Conservation (phyloP, 1,140 invertebrate genomes). For the Antheraea pernyi region DNA sequence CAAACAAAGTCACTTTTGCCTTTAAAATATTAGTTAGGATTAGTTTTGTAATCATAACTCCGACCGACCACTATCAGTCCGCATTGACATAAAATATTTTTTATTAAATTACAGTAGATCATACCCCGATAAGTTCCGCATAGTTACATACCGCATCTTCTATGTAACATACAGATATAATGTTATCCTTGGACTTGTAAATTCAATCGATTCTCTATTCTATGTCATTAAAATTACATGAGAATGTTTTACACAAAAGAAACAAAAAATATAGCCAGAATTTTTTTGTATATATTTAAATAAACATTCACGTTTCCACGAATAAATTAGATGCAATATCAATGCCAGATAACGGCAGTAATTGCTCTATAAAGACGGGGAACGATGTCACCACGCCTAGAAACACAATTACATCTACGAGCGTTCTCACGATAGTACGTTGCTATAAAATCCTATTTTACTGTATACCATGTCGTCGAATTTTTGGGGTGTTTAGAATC, state of each 20-base stretch:
- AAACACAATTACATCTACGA: constrained; percentile 66
- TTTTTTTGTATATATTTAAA: constrained; percentile 55
- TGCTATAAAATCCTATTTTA: constrained; percentile 52
- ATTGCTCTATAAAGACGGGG: constrained; percentile 72
- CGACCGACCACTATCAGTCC: no score
- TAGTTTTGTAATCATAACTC: no score
- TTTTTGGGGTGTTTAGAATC: constrained; percentile 43
- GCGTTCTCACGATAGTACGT: constrained; percentile 60
- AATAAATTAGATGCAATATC: constrained; percentile 76
- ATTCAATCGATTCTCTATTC: background rate
- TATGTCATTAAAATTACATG: background rate
- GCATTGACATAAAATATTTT: no score
- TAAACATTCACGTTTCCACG: constrained; percentile 54
- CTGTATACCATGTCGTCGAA: constrained; percentile 39
- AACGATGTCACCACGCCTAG: constrained; percentile 70
- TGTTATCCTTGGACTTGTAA: no score
- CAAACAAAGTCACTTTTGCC: no score
- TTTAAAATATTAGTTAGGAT: no score
- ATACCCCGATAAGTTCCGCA: no score
- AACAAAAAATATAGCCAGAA: constrained; percentile 35
- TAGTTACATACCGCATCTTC: no score
- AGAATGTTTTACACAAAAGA: background rate
- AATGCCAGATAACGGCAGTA: constrained; percentile 74
- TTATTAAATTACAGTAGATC: no score
- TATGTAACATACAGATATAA: no score